A percentile compares a stretch with the other conserved stretches of the same genome.
phyloP scores from a whole-genome alignment of 2,888 invertebrate genomes.

The Pandemis corylana region DNA sequence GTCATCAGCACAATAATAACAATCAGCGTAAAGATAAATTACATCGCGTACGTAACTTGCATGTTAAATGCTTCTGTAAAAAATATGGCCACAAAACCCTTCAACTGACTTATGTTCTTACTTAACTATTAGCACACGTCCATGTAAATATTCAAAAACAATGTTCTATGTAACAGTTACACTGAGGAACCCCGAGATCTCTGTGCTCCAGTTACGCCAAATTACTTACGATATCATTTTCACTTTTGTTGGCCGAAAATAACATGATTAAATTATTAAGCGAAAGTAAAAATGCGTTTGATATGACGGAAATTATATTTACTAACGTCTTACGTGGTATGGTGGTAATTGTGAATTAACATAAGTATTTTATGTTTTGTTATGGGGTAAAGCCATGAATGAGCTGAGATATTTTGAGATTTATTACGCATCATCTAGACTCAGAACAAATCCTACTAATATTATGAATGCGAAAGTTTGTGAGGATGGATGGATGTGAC shows the following conservation, averaged over 20 bases:
- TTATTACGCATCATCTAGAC: too few relatives aligned
- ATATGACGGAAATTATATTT: constrained; percentile 20
- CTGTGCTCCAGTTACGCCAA: constrained; percentile 56
- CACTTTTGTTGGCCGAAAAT: constrained; percentile 59
- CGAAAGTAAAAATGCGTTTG: constrained; percentile 41
- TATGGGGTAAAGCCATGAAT: background rate
- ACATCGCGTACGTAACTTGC: background rate
- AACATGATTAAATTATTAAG: constrained; percentile 38
- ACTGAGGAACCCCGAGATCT: constrained; percentile 9
- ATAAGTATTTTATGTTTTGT: background rate
- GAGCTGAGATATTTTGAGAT: too few relatives aligned
- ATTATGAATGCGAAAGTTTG: too few relatives aligned
- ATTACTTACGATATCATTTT: constrained; percentile 61
- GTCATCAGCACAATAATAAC: background rate
- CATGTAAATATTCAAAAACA: constrained; percentile 8
- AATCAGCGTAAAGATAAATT: background rate
- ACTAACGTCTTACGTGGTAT: constrained; percentile 15
- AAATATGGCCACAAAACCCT: background rate
- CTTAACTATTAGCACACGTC: constrained; percentile 1
- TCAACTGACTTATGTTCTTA: background rate
- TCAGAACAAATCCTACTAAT: too few relatives aligned
- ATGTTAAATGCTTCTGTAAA: background rate
- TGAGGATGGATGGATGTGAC: too few relatives aligned
- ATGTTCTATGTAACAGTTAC: constrained; percentile 1
- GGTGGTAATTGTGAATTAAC: background rate